phyloP scores from a whole-genome alignment of 2,888 invertebrate genomes.

The Geophilus truncorum region DNA sequence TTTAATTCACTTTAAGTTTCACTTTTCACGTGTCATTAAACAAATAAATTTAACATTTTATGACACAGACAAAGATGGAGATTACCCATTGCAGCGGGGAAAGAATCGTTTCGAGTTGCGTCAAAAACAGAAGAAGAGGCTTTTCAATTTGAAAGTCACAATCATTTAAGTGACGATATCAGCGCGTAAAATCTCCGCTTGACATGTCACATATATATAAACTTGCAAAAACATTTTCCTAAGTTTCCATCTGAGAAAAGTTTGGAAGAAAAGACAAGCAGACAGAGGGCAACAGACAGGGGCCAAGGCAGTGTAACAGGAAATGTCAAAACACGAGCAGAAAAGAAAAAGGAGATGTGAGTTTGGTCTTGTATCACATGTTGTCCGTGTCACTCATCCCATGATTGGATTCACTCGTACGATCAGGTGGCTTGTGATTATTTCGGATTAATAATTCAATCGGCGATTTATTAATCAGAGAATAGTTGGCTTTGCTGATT shows the following conservation, averaged over 20 bases:
- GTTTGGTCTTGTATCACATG: slow-evolving; percentile 18
- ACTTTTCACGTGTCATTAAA: background rate
- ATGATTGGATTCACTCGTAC: slow-evolving; percentile 13
- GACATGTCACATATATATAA: slow-evolving; percentile 16
- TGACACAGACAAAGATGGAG: background rate
- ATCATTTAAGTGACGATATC: slow-evolving; percentile 12
- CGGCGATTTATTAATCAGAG: background rate
- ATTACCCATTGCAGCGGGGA: background rate
- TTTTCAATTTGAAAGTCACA: slow-evolving; percentile 12
- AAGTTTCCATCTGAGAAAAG: slow-evolving; percentile 23
- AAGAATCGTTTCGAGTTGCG: background rate
- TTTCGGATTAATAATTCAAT: background rate
- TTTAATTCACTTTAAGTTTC: background rate
- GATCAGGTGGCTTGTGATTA: background rate
- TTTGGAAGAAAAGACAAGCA: slow-evolving; percentile 27
- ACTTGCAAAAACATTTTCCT: slow-evolving; percentile 25
- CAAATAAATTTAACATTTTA: background rate
- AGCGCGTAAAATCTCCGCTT: slow-evolving; percentile 6
- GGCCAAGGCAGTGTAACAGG: slow-evolving; percentile 27
- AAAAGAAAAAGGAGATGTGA: slow-evolving; percentile 10
- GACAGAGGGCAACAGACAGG: slow-evolving; percentile 24
- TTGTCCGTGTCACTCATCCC: background rate
- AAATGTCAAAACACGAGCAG: slow-evolving; percentile 20
- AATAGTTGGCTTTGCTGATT: no score
- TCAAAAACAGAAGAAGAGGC: background rate